Evolutionary conservation across 53 echinoderm and acorn worm genomes (phyloP).

Genomic region (Patiria pectinifera): DNA sequence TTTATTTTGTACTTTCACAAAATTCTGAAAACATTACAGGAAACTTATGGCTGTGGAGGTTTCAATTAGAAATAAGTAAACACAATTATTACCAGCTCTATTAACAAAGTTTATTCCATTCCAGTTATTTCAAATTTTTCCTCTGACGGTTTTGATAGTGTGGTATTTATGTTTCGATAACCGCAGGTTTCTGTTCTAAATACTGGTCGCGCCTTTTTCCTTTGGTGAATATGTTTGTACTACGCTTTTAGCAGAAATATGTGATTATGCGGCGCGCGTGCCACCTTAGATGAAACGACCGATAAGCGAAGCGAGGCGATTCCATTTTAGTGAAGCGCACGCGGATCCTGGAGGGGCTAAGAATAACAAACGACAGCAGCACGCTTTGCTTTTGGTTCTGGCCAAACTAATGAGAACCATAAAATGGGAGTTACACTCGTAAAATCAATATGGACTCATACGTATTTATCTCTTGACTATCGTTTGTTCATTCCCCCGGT

Average conservation of each 20-base stretch:
- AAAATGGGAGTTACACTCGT: neutral
- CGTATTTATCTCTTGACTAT: neutral
- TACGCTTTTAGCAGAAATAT: constrained; percentile 59
- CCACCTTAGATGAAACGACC: constrained; percentile 47
- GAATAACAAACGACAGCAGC: neutral
- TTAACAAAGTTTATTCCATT: neutral
- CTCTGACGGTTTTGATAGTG: neutral
- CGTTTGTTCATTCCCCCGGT: neutral
- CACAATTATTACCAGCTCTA: too few relatives aligned
- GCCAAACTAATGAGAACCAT: constrained; percentile 14
- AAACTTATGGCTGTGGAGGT: too few relatives aligned
- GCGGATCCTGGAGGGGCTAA: constrained; percentile 41
- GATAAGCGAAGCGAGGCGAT: constrained; percentile 65
- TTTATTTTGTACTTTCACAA: too few relatives aligned
- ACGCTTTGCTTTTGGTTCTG: neutral
- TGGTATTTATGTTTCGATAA: neutral
- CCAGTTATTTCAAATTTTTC: neutral
- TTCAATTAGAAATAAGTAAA: too few relatives aligned
- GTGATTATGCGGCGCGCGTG: constrained; percentile 64
- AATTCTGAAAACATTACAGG: too few relatives aligned
- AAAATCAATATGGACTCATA: neutral
- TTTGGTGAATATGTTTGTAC: constrained; percentile 32
- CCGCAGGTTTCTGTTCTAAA: neutral
- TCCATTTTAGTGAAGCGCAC: constrained; percentile 43
- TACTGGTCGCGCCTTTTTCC: neutral